Evolutionary conservation across 2,797 vertebrate genomes (phyloP).

Genomic region (Melopsittacus undulatus): DNA sequence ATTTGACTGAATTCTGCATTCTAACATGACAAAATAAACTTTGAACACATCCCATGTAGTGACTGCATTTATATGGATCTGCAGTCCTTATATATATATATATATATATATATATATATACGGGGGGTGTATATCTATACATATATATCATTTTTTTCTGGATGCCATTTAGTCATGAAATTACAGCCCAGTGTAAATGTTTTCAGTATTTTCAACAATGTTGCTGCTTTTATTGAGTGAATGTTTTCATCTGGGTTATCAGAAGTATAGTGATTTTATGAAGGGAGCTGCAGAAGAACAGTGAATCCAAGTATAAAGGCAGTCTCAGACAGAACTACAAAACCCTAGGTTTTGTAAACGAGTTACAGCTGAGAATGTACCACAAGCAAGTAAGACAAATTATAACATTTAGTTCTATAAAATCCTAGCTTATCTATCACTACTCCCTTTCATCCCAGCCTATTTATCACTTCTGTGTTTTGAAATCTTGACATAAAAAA

Average conservation of each 20-base stretch:
- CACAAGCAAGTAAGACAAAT: background rate
- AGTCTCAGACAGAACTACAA: background rate
- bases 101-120: too few species aligned
- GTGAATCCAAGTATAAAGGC: background rate
- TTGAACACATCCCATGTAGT: background rate
- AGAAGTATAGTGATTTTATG: background rate
- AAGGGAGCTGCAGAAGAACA: background rate
- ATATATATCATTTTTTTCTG: background rate
- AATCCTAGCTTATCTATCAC: background rate
- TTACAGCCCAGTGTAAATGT: background rate
- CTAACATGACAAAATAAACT: background rate
- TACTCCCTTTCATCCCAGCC: background rate
- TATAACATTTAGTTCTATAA: background rate
- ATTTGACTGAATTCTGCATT: background rate
- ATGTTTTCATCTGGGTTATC: background rate
- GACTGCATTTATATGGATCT: background rate
- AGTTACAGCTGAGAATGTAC: background rate
- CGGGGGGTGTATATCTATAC: background rate
- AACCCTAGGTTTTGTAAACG: background rate
- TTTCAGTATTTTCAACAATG: background rate
- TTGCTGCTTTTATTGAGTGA: background rate
- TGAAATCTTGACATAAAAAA: background rate
- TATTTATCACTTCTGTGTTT: background rate
- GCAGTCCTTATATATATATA: background rate
- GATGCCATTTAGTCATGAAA: background rate